Evolutionary conservation across 2,888 invertebrate species (phyloP).

Genomic region (Lasioglossum figueresi): DNA sequence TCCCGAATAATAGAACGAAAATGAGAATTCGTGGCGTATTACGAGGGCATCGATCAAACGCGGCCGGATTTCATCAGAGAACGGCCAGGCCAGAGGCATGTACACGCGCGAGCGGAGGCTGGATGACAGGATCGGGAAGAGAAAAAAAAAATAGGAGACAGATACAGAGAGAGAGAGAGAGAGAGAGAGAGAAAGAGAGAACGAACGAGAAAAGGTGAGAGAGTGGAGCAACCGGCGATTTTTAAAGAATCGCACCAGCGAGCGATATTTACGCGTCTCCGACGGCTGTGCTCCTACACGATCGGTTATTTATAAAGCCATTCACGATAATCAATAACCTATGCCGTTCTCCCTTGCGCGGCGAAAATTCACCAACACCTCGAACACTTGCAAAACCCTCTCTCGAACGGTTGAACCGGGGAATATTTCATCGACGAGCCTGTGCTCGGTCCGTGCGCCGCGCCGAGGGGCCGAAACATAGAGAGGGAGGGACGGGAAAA

Average conservation of each 20-base stretch:
- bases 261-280: slow-evolving; percentile 75
- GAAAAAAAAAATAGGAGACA: neutral
- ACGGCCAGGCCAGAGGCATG: neutral
- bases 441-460: neutral
- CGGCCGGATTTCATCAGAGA: slow-evolving; percentile 29
- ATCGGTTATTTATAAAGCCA: slow-evolving; percentile 83
- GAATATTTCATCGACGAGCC: slow-evolving; percentile 28
- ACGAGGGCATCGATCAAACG: slow-evolving; percentile 48
- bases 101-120: slow-evolving; percentile 16
- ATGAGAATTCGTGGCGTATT: slow-evolving; percentile 51
- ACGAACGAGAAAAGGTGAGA: neutral
- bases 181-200: neutral
- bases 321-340: slow-evolving; percentile 83
- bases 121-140: neutral
- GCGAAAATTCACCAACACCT: slow-evolving; percentile 74
- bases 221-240: slow-evolving; percentile 26
- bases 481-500: neutral
- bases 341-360: slow-evolving; percentile 71
- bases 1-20: slow-evolving; percentile 31
- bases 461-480: neutral
- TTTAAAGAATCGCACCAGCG: slow-evolving; percentile 49
- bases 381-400: slow-evolving; percentile 57
- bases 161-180: neutral
- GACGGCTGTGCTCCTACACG: slow-evolving; percentile 76
- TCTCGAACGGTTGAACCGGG: slow-evolving; percentile 23